These are phyloP conservation scores for Schizopygopsis malacanthus DNA, from an alignment of 2,797 vertebrate genomes.

Conservation along the genomic window DNA sequence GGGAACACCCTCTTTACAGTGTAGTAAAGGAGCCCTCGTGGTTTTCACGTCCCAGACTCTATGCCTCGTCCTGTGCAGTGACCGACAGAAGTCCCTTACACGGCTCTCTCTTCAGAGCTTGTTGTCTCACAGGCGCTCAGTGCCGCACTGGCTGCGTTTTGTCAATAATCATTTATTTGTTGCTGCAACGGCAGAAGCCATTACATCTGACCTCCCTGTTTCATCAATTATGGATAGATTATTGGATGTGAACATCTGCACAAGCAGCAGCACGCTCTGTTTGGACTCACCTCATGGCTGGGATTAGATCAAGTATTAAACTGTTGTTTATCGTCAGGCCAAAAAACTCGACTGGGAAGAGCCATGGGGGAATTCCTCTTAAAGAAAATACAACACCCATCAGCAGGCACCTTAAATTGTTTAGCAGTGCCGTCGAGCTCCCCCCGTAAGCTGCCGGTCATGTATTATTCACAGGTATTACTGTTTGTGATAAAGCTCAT, in stretches of 20 bases:
- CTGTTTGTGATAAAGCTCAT: conserved; percentile 88
- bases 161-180: conserved; percentile 99
- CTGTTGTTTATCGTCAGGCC: conserved; percentile 98
- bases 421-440: conserved; percentile 78
- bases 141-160: conserved; percentile 92
- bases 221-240: conserved; percentile 99
- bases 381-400: conserved; percentile 83
- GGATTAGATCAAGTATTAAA: conserved; percentile 99
- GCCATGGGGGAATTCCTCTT: conserved; percentile 85
- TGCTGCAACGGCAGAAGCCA: conserved; percentile 92
- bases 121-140: conserved; percentile 82
- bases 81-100: conserved; percentile 58
- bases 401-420: conserved; percentile 89
- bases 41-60: conserved; percentile 24
- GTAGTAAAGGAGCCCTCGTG: conserved; percentile 33
- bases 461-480: conserved; percentile 96
- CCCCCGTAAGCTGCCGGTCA: conserved; percentile 81
- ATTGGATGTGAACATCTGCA: conserved; percentile 99
- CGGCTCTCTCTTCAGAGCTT: conserved; percentile 72
- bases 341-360: conserved; percentile 90
- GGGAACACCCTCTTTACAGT: conserved; percentile 57
- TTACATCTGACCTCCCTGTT: conserved; percentile 99
- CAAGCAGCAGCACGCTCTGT: conserved; percentile 86
- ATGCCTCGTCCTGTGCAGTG: conserved; percentile 57
- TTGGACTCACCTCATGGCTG: conserved; percentile 95